Conservation (phyloP, 35 echinoderm and acorn worm species). For the Nesometra sesokonis region DNA sequence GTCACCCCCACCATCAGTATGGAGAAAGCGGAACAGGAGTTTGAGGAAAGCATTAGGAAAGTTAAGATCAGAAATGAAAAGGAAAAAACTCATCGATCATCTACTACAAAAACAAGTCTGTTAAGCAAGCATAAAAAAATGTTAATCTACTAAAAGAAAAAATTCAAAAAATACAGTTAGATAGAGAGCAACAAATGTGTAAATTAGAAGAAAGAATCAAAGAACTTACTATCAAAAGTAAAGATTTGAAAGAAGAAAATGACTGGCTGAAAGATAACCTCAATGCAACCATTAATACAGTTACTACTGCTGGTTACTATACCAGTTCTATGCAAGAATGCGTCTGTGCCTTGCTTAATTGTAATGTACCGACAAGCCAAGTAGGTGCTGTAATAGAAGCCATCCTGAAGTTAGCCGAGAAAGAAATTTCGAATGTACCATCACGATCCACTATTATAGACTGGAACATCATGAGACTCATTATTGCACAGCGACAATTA, state of each 20-base stretch:
- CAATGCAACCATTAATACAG: not conserved
- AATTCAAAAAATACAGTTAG: too few relatives aligned
- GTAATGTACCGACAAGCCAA: slow-evolving; percentile 25
- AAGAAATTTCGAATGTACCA: slow-evolving; percentile 1
- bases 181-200: too few relatives aligned
- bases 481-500: slow-evolving; percentile 12
- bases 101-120: slow-evolving; percentile 5
- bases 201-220: too few relatives aligned
- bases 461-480: slow-evolving; percentile 33
- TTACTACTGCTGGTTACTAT: not conserved
- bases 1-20: too few relatives aligned
- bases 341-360: slow-evolving; percentile 16
- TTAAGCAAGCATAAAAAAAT: too few relatives aligned
- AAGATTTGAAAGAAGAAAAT: too few relatives aligned
- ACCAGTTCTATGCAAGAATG: slow-evolving; percentile 18
- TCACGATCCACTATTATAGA: slow-evolving; percentile 13
- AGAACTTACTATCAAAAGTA: too few relatives aligned
- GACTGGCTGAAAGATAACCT: slow-evolving; percentile 42
- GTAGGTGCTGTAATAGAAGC: slow-evolving; percentile 8
- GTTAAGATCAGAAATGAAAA: too few relatives aligned
- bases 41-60: too few relatives aligned
- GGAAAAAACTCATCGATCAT: too few relatives aligned
- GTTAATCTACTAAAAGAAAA: too few relatives aligned
- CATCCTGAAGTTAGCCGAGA: slow-evolving; percentile 25
- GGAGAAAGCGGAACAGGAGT: too few relatives aligned